These are phyloP conservation scores for Achlya flavicornis DNA, from an alignment of 2,888 invertebrate species.

Conservation along the genomic window DNA sequence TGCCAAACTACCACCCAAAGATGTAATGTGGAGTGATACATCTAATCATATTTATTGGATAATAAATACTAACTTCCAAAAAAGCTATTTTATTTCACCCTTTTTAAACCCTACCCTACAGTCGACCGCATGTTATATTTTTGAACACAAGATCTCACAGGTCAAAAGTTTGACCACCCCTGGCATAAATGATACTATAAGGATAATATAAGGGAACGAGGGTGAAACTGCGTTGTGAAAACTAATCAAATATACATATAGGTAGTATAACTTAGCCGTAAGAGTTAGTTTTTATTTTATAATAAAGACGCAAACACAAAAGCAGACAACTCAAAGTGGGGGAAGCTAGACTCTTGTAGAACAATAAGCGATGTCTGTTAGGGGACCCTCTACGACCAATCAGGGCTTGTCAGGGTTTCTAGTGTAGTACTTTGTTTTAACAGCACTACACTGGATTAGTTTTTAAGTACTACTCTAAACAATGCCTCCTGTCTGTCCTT, in stretches of 20 bases:
- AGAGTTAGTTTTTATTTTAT: constrained; percentile 28
- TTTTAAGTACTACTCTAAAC: constrained; percentile 74
- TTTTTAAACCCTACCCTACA: too few relatives aligned
- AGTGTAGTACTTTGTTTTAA: constrained; percentile 75
- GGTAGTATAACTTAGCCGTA: neutral
- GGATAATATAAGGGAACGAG: too few relatives aligned
- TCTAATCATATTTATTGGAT: too few relatives aligned
- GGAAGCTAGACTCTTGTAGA: constrained; percentile 35
- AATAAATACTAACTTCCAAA: too few relatives aligned
- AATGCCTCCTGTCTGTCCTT: constrained; percentile 54
- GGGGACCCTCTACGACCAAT: constrained; percentile 66
- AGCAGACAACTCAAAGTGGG: constrained; percentile 33
- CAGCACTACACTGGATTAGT: constrained; percentile 80
- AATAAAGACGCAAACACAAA: constrained; percentile 20
- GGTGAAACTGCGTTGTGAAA: too few relatives aligned
- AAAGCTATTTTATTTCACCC: too few relatives aligned
- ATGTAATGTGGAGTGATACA: too few relatives aligned
- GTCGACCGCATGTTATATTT: too few relatives aligned
- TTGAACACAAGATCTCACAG: too few relatives aligned
- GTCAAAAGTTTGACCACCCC: too few relatives aligned
- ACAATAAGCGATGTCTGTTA: constrained; percentile 52
- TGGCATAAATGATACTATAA: too few relatives aligned
- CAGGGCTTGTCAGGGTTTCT: constrained; percentile 59
- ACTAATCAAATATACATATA: neutral
- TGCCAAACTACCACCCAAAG: too few relatives aligned